Percentiles rank a stretch among this genome's conserved stretches.
These are phyloP conservation scores for Drosophila trichaetosa DNA, from an alignment of 2,888 invertebrate species.

Conservation along the genomic window DNA sequence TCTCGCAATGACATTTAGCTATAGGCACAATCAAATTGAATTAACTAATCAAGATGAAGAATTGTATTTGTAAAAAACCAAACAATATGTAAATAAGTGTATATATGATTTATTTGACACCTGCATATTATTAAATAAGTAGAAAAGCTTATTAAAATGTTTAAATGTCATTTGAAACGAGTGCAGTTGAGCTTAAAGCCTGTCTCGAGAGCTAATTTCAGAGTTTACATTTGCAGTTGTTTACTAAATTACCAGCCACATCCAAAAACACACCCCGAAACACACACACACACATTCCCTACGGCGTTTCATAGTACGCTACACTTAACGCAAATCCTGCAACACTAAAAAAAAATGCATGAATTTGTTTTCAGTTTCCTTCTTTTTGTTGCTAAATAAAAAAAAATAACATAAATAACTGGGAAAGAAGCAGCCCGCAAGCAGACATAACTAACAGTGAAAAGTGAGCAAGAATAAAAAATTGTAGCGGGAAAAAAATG, in stretches of 20 bases:
- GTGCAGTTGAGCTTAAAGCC: neutral
- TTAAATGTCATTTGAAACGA: neutral
- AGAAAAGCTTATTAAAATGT: neutral
- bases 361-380: constrained; percentile 53
- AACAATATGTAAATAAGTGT: neutral
- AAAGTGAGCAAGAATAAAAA: constrained; percentile 68
- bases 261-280: neutral
- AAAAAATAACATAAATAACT: constrained; percentile 72
- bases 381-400: constrained; percentile 38
- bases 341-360: constrained; percentile 42
- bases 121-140: neutral
- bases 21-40: neutral
- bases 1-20: neutral
- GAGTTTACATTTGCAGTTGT: constrained; percentile 28
- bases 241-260: constrained; percentile 54
- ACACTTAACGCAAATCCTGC: constrained; percentile 54
- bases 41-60: neutral
- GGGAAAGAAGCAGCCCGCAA: constrained; percentile 70
- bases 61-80: neutral
- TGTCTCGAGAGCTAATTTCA: neutral
- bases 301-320: constrained; percentile 49
- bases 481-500: constrained; percentile 44
- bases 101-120: neutral
- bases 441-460: constrained; percentile 76
- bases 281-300: constrained; percentile 11